Base-by-base conservation (phyloP, 2,797 vertebrate genomes). In the Fratercula arctica region DNA sequence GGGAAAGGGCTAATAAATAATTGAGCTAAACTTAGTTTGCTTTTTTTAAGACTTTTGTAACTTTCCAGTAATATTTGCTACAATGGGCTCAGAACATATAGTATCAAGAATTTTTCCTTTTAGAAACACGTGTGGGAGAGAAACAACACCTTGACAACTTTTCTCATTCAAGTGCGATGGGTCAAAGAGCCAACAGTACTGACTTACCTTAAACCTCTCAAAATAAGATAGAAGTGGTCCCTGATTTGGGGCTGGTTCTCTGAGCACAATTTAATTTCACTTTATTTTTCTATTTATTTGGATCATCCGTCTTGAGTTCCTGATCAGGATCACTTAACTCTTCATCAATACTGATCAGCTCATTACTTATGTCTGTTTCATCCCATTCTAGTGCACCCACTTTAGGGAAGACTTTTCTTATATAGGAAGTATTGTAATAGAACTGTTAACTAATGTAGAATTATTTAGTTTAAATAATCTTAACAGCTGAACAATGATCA, bases 381-480 rank as follows among this genome's bases (percentile, higher is more conserved):
- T 99, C 99, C 99, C 99, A 99, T 96, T 99, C 99, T 96, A 99
- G 98, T 39, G 98, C 99, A 95, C 45, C 16, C 5, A 28, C 64
- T 76, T 90, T n/a, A 89, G 31, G 51, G 17, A 89, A 81, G 35
- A 19, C 3, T 79, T 56, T 64, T 17, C 13, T 95, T 85, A 45
- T 76, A 78, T 21, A 43, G 18, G 28, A 66, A 68, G 11, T 75
- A 57, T 68, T 61, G 24, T n/a, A 72, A 72, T 17, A 69, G 50
- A 83, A 88, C 41, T 33, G 28, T 20, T 89, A 61, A 53, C 43
- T 63, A 84, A 73, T 10, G 16, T 77, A 25, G 16, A 83, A 64
- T 53, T 63, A 15, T 75, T 81, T 48, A 17, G 13, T 64, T 93
- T 69, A 90, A 87, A 76, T 61, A 18, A 84, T 85, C 39, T 59